Evolutionary conservation across 2,113 vertebrate genomes (phyloP), one percentile per base, ranked within the genome.

Genomic region (Panthera leo): DNA sequence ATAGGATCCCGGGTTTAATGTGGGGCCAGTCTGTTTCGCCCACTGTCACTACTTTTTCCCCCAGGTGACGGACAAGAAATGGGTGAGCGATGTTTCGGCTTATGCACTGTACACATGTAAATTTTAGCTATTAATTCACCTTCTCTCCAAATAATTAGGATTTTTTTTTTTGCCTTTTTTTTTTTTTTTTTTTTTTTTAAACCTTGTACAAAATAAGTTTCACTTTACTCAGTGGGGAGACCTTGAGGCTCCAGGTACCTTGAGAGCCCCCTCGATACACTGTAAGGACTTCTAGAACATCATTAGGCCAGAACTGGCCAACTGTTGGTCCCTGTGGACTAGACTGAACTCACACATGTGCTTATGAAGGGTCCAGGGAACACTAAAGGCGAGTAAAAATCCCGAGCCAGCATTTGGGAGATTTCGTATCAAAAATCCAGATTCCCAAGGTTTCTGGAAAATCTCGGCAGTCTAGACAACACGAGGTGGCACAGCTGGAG

Each of bases 401-500:
- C 29, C 34, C 4, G 51, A 89, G 12, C 45, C 61, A 92, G 10
- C 6, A 4, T 84, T 67, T 78, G 71, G 23, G 51, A 78, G 61
- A 80, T 27, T 45, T 29, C 39, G 0, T 75, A 31, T 89, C 70
- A 48, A 92, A 92, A 89, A 14, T 19, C 18, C 29, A 76, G 34
- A 67, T 88, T 58, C 53, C 76, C 12, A 87, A 87, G 65, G 14
- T 75, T 95, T 85, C 29, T 70, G 36, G 78, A 39, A 48, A 36
- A 7, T 85, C 13, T 27, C 36, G 83, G 48, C 7, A 1, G 16
- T 71, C 18, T 89, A 21, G 36, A 80, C 29, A 58, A 58, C 5
- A 3, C 5, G 15, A n/a, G 48, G 18, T 25, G 15, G 4, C 0
- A 0, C 9, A 51, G n/a, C 23, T 25, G 8, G 25, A n/a, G 58